Base-by-base conservation (phyloP, 2,797 vertebrate species). In the Aeoliscus strigatus region DNA sequence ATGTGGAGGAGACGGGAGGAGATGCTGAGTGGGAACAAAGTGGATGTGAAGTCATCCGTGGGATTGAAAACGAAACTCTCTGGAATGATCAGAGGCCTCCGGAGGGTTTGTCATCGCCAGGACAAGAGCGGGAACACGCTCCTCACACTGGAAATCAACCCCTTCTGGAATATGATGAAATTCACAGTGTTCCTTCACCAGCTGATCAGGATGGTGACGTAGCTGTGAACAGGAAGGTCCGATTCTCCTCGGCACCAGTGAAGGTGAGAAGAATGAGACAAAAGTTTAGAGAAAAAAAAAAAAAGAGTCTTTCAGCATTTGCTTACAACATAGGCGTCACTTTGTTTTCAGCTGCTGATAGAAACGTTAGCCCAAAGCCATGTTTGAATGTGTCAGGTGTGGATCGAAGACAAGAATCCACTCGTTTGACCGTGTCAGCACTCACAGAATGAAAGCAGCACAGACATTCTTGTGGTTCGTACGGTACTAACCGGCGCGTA, bases 241-340 rank as follows among this genome's bases (percentile, higher is more conserved):
- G 73, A 39, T 96, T 96, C 79, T 93, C 91, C 37, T 87, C 87
- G 3, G 87, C 89, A 39, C 90, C 92, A 30, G 93, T 96, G 51
- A 93, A 89, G 89, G 93, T 91, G 86, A 45, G 47, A 3, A 27
- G 21, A 17, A 12, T 9, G 8, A 16, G 3, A 31, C 13, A 39
- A 17, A 27, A 24, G 17, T 14, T 9, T 9, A 16, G 3, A 31
- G n/a, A 39, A 17, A 29, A 1, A 1, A 4, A 0, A 2, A 7
- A 25, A 12, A 24, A 4, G 12, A 6, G 5, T 2, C 4, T 25
- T 43, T 35, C 16, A 39, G 25, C 15, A 6, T 40, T 9, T 1
- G 2, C 39, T 40, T 6, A 21, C 18, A 6, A n/a, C n/a, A n/a
- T n/a, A n/a, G n/a, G n/a, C n/a, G n/a, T n/a, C n/a, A n/a, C n/a